Evolutionary conservation across 2,113 vertebrate species (phyloP).

Genomic region (Junco hyemalis): DNA sequence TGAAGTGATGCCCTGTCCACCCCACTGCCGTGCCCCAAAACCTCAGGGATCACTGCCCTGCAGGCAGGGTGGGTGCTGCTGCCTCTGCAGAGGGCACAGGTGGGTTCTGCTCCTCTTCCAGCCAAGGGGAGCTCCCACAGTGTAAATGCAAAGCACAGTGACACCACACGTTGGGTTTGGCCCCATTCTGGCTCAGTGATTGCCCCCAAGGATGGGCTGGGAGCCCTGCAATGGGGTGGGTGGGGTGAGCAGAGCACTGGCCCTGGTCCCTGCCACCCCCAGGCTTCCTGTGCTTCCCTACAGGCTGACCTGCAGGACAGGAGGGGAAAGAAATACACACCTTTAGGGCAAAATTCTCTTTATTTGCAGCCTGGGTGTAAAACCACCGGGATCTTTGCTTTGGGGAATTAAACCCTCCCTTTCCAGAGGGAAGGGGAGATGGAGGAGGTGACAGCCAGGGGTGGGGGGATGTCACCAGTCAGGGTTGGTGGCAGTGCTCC

Average conservation of each 20-base stretch:
- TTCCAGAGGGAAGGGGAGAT: background rate
- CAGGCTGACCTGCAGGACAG: background rate
- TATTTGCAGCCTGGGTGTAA: background rate
- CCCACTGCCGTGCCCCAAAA: fast-evolving
- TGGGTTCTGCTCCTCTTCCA: background rate
- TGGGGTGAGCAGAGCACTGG: background rate
- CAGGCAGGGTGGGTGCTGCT: background rate
- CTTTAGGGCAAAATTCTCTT: background rate
- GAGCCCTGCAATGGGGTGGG: background rate
- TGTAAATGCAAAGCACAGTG: background rate
- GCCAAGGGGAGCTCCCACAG: fast-evolving
- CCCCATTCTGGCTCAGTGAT: fast-evolving
- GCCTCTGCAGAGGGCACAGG: background rate
- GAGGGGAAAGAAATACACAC: fast-evolving
- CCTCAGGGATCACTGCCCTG: fast-evolving
- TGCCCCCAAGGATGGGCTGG: background rate
- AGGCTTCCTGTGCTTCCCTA: background rate
- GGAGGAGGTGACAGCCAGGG: background rate
- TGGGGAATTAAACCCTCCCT: background rate
- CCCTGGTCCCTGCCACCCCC: background rate
- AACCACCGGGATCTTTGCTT: fast-evolving
- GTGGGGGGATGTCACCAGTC: background rate
- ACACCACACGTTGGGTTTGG: fast-evolving
- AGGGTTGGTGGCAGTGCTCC: background rate
- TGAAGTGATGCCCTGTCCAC: fast-evolving